Conservation (phyloP, 2,888 invertebrate species). For the Eilema depressum region DNA sequence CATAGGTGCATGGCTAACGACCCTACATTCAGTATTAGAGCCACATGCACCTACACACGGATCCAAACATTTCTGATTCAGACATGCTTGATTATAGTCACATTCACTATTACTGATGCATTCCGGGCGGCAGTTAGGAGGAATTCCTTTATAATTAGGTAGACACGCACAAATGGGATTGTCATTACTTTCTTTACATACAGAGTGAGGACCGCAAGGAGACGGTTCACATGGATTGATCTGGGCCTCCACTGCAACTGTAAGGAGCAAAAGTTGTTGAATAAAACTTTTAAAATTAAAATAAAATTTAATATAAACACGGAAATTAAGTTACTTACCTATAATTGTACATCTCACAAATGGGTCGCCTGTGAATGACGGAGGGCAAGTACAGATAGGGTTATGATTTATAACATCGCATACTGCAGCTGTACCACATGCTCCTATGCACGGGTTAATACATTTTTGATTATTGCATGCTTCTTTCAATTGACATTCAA, state of each 20-base stretch:
- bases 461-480: conserved; percentile 92
- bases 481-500: conserved; percentile 90
- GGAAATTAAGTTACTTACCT: conserved; percentile 67
- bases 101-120: conserved; percentile 93
- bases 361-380: conserved; percentile 92
- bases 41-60: conserved; percentile 92
- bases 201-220: conserved; percentile 92
- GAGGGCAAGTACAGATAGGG: conserved; percentile 91
- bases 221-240: conserved; percentile 89
- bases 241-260: conserved; percentile 65
- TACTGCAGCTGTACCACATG: conserved; percentile 91
- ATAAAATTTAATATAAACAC: neutral
- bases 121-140: conserved; percentile 93
- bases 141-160: conserved; percentile 89
- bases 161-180: conserved; percentile 92
- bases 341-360: conserved; percentile 89
- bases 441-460: conserved; percentile 91
- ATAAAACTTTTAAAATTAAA: neutral
- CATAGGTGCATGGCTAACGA: conserved; percentile 91
- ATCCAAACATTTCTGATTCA: conserved; percentile 92
- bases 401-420: conserved; percentile 93
- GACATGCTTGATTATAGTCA: conserved; percentile 89
- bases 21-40: conserved; percentile 91
- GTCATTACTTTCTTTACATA: conserved; percentile 89
- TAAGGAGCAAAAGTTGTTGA: conserved; percentile 34